phyloP scores from a whole-genome alignment of 2,888 invertebrate species.

The Sinhomidia bicolor region DNA sequence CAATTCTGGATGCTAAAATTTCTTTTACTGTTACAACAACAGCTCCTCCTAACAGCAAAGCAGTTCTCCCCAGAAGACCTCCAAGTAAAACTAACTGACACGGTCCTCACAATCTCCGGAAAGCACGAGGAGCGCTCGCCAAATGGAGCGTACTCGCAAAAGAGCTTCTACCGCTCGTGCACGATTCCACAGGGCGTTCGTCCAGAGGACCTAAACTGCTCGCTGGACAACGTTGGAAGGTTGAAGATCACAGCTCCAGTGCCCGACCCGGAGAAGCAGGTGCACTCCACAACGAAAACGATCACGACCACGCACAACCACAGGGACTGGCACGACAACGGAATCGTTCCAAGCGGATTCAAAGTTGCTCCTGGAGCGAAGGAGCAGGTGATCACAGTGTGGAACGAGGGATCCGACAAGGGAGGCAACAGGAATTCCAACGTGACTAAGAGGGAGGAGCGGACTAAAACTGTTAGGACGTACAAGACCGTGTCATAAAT shows the following conservation, averaged over 20 bases:
- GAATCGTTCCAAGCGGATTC: slow-evolving; percentile 25
- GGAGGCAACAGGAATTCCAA: not conserved
- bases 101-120: slow-evolving; percentile 56
- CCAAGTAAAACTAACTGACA: slow-evolving; percentile 66
- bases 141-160: slow-evolving; percentile 23
- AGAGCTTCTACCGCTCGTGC: slow-evolving; percentile 68
- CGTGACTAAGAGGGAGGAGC: not conserved
- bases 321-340: not conserved
- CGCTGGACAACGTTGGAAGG: slow-evolving; percentile 46
- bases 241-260: slow-evolving; percentile 49
- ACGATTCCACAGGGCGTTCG: slow-evolving; percentile 68
- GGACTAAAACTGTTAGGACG: slow-evolving; percentile 56
- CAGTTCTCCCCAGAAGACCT: slow-evolving; percentile 68
- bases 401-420: not conserved
- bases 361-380: not conserved
- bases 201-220: slow-evolving; percentile 63
- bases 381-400: slow-evolving; percentile 30
- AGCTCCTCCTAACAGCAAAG: slow-evolving; percentile 51
- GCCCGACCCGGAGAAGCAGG: not conserved
- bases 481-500: slow-evolving; percentile 50
- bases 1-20: no score
- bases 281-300: slow-evolving; percentile 10
- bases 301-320: not conserved
- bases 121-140: slow-evolving; percentile 60
- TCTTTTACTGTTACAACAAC: no score